These are phyloP conservation scores for Sebastes goodei DNA, from an alignment of 2,797 vertebrate species.

Conservation along the genomic window DNA sequence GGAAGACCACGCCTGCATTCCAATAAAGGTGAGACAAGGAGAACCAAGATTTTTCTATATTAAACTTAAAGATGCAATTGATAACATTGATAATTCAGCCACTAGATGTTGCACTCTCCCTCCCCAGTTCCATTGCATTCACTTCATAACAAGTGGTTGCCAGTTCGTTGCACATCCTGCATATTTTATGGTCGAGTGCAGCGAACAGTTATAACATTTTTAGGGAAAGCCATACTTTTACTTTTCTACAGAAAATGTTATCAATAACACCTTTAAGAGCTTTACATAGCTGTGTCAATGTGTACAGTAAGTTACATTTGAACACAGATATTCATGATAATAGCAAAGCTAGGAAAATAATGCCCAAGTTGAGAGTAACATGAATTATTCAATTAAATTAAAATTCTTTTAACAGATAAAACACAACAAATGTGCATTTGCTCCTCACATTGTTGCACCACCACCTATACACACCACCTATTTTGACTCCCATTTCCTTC, in stretches of 20 bases:
- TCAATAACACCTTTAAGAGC: too few relatives aligned
- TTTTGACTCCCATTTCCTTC: not conserved
- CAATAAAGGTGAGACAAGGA: slow-evolving; percentile 85
- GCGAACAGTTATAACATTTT: too few relatives aligned
- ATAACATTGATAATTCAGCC: too few relatives aligned
- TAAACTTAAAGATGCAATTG: not conserved
- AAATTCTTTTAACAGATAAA: not conserved
- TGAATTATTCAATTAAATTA: not conserved
- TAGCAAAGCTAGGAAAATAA: not conserved
- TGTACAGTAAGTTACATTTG: not conserved
- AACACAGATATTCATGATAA: not conserved
- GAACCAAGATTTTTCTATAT: not conserved
- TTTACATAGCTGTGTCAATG: not conserved
- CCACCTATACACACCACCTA: not conserved
- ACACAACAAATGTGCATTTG: not conserved
- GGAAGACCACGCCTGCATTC: slow-evolving; percentile 96
- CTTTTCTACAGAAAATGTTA: too few relatives aligned
- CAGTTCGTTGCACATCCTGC: too few relatives aligned
- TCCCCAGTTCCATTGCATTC: too few relatives aligned
- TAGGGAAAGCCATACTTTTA: too few relatives aligned
- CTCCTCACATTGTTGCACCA: not conserved
- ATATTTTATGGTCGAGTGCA: too few relatives aligned
- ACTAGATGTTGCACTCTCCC: too few relatives aligned
- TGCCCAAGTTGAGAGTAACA: not conserved
- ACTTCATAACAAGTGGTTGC: too few relatives aligned